Percentiles rank a stretch among this genome's conserved stretches.
Conservation (phyloP, 2,113 vertebrate species). For the Cranoglanis bouderius region DNA sequence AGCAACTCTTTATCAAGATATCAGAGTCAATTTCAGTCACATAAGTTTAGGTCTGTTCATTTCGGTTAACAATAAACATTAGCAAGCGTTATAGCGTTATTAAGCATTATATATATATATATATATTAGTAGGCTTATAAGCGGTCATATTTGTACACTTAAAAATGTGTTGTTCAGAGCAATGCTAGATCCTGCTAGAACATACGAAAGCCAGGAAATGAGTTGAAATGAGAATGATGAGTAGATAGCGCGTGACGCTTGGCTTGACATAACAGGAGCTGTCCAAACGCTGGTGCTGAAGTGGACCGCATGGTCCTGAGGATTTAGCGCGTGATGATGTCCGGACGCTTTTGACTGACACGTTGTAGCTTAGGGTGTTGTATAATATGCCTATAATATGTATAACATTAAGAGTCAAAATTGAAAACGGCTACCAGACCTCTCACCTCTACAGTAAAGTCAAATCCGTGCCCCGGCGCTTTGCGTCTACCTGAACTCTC, state of each 20-base stretch:
- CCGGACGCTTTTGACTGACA: background rate
- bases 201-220: background rate
- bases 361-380: background rate
- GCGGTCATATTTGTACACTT: background rate
- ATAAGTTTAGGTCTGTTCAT: background rate
- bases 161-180: background rate
- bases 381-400: background rate
- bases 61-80: background rate
- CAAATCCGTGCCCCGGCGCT: conserved; percentile 38
- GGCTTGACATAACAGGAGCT: background rate
- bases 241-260: background rate
- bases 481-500: conserved; percentile 46
- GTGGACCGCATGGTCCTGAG: background rate
- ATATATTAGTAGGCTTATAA: background rate
- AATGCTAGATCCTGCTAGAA: background rate
- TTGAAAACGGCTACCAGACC: background rate
- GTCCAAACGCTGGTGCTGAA: conserved; percentile 4
- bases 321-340: background rate
- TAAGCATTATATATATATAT: background rate
- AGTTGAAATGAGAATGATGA: background rate
- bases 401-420: background rate
- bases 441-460: conserved; percentile 1
- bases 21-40: background rate
- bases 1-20: background rate
- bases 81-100: background rate